A percentile compares a stretch with the other conserved stretches of the same genome.
Evolutionary conservation across 2,888 invertebrate species (phyloP).

Genomic region (Macrosoma leucophasiata): DNA sequence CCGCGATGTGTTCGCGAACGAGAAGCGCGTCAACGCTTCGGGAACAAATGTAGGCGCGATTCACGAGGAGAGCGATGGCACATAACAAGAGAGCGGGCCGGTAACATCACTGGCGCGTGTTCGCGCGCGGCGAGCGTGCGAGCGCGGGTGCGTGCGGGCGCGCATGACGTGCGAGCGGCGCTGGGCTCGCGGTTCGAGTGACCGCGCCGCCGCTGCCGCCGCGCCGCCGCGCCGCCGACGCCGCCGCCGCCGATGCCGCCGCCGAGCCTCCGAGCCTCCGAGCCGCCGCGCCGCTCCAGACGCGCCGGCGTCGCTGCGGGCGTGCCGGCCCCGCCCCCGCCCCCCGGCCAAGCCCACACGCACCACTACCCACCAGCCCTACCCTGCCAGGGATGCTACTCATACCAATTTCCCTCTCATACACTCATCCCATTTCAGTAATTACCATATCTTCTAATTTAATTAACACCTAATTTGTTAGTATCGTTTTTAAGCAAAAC

Average conservation of each 20-base stretch:
- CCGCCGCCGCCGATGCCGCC: conserved; percentile 24
- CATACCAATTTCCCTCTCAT: conserved; percentile 2
- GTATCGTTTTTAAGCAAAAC: too few relatives aligned
- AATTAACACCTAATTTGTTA: too few relatives aligned
- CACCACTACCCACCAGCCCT: conserved; percentile 24
- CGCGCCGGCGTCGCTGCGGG: conserved; percentile 50
- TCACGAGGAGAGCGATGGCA: conserved; percentile 58
- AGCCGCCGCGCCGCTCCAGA: conserved; percentile 35
- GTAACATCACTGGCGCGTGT: conserved; percentile 62
- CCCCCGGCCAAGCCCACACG: conserved; percentile 30
- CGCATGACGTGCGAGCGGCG: conserved; percentile 52
- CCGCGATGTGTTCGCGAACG: conserved; percentile 45
- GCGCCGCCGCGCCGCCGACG: conserved; percentile 23
- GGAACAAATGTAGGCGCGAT: conserved; percentile 62
- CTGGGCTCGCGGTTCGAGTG: conserved; percentile 45
- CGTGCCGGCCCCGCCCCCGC: conserved; percentile 29
- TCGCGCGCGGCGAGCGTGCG: conserved; percentile 47
- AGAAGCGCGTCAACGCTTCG: conserved; percentile 54
- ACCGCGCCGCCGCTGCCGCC: conserved; percentile 17
- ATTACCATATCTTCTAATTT: not conserved
- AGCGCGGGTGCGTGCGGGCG: conserved; percentile 38
- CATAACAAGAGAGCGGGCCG: conserved; percentile 58
- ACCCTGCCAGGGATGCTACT: conserved; percentile 18
- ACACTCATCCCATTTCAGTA: too few relatives aligned
- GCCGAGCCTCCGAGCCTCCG: conserved; percentile 22